These are phyloP conservation scores for Macrostomum lignano DNA, from an alignment of 1,140 invertebrate species.

Conservation along the genomic window DNA sequence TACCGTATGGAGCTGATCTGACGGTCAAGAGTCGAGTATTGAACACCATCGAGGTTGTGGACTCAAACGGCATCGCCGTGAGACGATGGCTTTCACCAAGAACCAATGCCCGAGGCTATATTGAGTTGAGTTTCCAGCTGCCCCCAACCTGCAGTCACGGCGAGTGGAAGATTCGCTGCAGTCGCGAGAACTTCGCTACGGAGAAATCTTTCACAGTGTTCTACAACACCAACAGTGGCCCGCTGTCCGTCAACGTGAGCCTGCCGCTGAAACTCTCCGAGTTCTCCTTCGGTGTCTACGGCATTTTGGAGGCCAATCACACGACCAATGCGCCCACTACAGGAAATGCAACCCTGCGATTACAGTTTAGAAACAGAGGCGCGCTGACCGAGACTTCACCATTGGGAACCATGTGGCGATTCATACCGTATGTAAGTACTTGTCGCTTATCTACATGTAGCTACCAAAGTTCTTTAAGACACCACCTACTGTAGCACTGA, in stretches of 20 bases:
- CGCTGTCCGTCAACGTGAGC: slow-evolving; percentile 82
- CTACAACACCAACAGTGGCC: too few species aligned
- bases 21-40: slow-evolving; percentile 11
- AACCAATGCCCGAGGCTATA: slow-evolving; percentile 41
- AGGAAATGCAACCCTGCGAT: slow-evolving; percentile 55
- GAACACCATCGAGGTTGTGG: slow-evolving; percentile 12
- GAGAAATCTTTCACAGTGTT: too few species aligned
- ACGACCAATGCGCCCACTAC: slow-evolving; percentile 25
- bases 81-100: slow-evolving; percentile 61
- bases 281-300: slow-evolving; percentile 47
- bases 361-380: slow-evolving; percentile 14
- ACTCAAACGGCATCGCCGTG: slow-evolving; percentile 49
- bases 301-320: slow-evolving; percentile 53
- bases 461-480: too few species aligned
- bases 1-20: slow-evolving; percentile 19
- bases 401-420: too few species aligned
- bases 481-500: too few species aligned
- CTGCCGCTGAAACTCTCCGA: slow-evolving; percentile 72
- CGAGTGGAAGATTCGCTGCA: too few species aligned
- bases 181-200: too few species aligned
- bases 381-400: too few species aligned
- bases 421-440: too few species aligned
- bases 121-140: slow-evolving; percentile 57
- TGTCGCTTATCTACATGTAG: too few species aligned
- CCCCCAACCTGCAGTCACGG: slow-evolving; percentile 68